Base-by-base conservation (phyloP, 1,140 invertebrate species). In the Brachionus manjavacas region DNA sequence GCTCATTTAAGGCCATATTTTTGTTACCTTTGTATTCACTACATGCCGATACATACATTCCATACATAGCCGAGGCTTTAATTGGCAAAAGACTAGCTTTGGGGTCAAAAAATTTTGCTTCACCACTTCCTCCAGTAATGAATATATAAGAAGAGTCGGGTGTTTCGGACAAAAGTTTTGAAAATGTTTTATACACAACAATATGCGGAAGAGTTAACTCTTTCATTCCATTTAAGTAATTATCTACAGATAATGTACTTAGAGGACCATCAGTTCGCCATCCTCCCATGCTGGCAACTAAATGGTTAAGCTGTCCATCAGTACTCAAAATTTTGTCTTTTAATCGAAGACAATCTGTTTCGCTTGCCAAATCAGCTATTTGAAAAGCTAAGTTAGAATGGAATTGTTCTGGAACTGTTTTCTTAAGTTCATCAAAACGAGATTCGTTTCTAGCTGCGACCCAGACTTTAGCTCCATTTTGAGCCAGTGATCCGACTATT, bases 121-220 rank as follows among this genome's bases (percentile, higher is more conserved):
- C 52, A 60, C 49, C 52, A 46, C 79, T 81, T 11, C 79, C 79
- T 9, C 79, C 79, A 25, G 79, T 81, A 31, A 81, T 81, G 25
- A 81, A 64, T 68, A 31, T 81, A 16, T 64, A 64, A 8, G 79
- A 41, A 60, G 79, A 81, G 14, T 81, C 39, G 11, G 79, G 79
- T 16, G 52, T 60, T 60, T 81, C 79, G 41, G 52, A 64, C n/a
- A 81, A 68, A 9, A 81, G 7, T 68, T 81, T 81, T 9, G 52
- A 68, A 81, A 81, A 81, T 39, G 79, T 81, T 68, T 60, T 81
- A 43, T 81, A 81, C 7, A 60, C 52, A 23, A 81, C 79, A 60
- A 81, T 39, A 81, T 81, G 79, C 31, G 79, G 79, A 12, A 81
- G 28, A 8, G 79, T 81, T 20, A 64, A 31, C 7, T 81, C 79